Base-by-base conservation (phyloP, 2,113 vertebrate species). In the Syngnathus typhle region DNA sequence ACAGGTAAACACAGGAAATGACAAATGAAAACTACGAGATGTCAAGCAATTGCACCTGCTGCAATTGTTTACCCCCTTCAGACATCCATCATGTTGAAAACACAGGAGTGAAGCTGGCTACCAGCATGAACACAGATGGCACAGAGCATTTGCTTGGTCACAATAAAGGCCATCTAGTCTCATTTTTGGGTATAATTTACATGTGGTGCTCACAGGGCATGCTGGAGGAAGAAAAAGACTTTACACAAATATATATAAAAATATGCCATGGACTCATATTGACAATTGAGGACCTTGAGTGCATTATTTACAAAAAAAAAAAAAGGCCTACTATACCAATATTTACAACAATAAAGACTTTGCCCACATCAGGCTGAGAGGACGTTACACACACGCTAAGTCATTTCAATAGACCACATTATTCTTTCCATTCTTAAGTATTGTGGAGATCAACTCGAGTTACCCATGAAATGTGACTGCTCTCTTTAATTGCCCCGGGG, bases 191-290 rank as follows among this genome's bases (percentile, higher is more conserved):
- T 89, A 83, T 90, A 88, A 88, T 84, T 92, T 89, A 89, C 88
- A 90, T 64, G 75, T 81, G 82, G 78, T 23, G 19, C 71, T 76
- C 80, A 87, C 61, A 77, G 64, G 59, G 32, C 75, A 83, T 79
- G 85, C 87, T 83, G 66, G 67, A 52, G 21, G 18, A 8, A 69
- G 82, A 65, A 68, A 68, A 68, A 68, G 60, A 47, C 76, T 44
- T 65, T 72, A 87, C 77, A 87, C 88, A 92, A 88, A 89, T 91
- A 90, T 93, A 90, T 93, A 93, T 93, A 93, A 94, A 94, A 94
- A 94, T 92, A 93, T 92, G 92, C 90, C 90, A 90, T 87, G 88
- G 88, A 90, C 90, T 91, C 85, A 89, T 93, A 91, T 92, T 73
- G 90, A 93, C 91, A 92, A 86, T 90, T 91, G 84, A 88, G 87